Base-by-base conservation (phyloP, 2,888 invertebrate species). In the Laothoe populi region DNA sequence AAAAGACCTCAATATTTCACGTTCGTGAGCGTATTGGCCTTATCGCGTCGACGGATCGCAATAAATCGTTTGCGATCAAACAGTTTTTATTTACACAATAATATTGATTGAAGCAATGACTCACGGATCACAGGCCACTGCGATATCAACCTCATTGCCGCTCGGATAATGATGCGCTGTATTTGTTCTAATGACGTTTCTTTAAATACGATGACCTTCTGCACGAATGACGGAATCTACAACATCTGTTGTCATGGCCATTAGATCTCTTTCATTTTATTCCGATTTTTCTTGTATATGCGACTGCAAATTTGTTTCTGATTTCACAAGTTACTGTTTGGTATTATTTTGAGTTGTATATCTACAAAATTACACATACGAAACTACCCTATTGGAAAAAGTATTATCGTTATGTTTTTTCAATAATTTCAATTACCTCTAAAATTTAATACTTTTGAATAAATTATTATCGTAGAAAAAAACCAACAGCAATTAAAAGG, bases 91-190 rank as follows among this genome's bases (percentile, higher is more conserved):
- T 75, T 74, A 68, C 69, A 60, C 63, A 71, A 68, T 64, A 73
- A 71, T 70, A 72, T 75, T 78, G 73, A 70, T 71, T 78, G 78
- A 79, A 76, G 79, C 77, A 72, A 63, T 72, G 74, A 79, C 71
- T 79, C 81, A 81, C 66, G 66, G 73, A 66, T 66, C 66, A 44
- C 7, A 44, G 44, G 44, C 44, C 44, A 19, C 19, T 8, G 66
- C 68, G 38, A 58, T 65, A 53, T 65, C 61, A 61, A 63, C 62
- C 45, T 65, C 64, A 64, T 61, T 59, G 70, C 63, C 64, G 62
- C 35, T 57, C 16, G 31, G 53, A 35, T 35, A 48, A 61, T 70
- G 71, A 77, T 69, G 75, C 75, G 70, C 72, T 68, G 69, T 71
- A 31, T 59, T 69, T 63, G 65, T 71, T 69, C 65, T 26, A 70